These are phyloP conservation scores for Stigmatopora argus DNA, from an alignment of 2,113 vertebrate genomes.

Conservation along the genomic window DNA sequence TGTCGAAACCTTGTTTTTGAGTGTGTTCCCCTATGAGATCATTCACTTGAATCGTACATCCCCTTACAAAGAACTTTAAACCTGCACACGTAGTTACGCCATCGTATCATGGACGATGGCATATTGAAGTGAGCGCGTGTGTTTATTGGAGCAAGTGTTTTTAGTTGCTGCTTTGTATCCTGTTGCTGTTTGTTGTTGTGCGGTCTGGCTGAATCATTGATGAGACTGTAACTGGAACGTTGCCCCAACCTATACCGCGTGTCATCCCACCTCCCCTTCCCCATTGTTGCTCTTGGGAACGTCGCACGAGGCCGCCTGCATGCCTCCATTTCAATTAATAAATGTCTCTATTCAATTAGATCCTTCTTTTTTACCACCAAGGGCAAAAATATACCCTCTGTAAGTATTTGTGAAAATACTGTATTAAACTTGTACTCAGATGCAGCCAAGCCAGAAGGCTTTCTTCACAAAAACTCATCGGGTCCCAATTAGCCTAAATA, in stretches of 20 bases:
- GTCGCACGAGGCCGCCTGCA: constrained; percentile 2
- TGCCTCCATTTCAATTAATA: neutral
- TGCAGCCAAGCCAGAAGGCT: no score
- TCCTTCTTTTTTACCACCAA: no score
- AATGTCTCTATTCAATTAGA: neutral
- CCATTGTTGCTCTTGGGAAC: constrained; percentile 22
- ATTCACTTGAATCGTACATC: neutral
- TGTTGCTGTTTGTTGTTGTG: constrained; percentile 38
- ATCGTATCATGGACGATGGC: neutral
- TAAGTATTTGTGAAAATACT: no score
- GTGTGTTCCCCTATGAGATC: neutral
- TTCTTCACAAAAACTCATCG: no score
- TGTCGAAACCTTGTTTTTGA: neutral
- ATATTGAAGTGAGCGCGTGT: neutral
- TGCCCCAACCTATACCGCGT: constrained; percentile 30
- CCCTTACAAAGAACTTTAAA: neutral
- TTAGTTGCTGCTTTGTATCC: constrained; percentile 11
- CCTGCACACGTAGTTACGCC: neutral
- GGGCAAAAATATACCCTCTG: no score
- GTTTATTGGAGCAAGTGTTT: neutral
- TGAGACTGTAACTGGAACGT: constrained; percentile 59
- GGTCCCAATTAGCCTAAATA: no score
- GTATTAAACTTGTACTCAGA: no score
- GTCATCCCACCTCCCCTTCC: constrained; percentile 35
- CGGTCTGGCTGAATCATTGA: constrained; percentile 62